A percentile compares a stretch with the other conserved stretches of the same genome.
Evolutionary conservation across 1,140 invertebrate genomes (phyloP).

Genomic region (Drosophila burlai): DNA sequence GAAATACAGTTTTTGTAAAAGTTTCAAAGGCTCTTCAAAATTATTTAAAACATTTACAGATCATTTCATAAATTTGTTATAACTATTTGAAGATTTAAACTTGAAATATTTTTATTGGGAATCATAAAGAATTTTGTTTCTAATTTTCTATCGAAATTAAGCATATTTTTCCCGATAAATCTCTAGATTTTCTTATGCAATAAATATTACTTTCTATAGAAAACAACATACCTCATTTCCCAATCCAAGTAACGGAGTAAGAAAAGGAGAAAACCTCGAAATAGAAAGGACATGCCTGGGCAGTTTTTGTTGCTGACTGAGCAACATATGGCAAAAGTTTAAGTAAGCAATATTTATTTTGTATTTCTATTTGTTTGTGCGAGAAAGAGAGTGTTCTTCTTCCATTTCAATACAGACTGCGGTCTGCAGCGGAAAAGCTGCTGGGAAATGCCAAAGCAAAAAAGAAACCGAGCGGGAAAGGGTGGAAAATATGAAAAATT

Average conservation of each 20-base stretch:
- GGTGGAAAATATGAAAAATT: slow-evolving; percentile 73
- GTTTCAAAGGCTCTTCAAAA: too few relatives aligned
- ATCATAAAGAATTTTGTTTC: too few relatives aligned
- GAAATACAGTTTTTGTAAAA: too few relatives aligned
- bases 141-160: not conserved
- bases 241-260: not conserved
- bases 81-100: too few relatives aligned
- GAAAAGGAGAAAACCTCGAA: slow-evolving; percentile 27
- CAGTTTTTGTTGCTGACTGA: slow-evolving; percentile 71
- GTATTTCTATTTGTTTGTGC: slow-evolving; percentile 55
- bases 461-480: not conserved
- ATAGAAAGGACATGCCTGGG: slow-evolving; percentile 70
- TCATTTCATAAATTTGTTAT: too few relatives aligned
- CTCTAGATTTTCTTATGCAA: not conserved
- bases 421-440: slow-evolving; percentile 44
- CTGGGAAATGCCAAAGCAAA: slow-evolving; percentile 35
- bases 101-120: too few relatives aligned
- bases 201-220: not conserved
- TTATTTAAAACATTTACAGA: too few relatives aligned
- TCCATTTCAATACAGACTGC: slow-evolving; percentile 56
- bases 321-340: slow-evolving; percentile 80
- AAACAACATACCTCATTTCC: slow-evolving; percentile 7
- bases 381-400: slow-evolving; percentile 47
- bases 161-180: not conserved
- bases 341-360: slow-evolving; percentile 81